A percentile compares a stretch with the other conserved stretches of the same genome.
These are phyloP conservation scores for cat (Felis catus) DNA, from an alignment of 2,113 vertebrate species.

Conservation along the genomic window DNA sequence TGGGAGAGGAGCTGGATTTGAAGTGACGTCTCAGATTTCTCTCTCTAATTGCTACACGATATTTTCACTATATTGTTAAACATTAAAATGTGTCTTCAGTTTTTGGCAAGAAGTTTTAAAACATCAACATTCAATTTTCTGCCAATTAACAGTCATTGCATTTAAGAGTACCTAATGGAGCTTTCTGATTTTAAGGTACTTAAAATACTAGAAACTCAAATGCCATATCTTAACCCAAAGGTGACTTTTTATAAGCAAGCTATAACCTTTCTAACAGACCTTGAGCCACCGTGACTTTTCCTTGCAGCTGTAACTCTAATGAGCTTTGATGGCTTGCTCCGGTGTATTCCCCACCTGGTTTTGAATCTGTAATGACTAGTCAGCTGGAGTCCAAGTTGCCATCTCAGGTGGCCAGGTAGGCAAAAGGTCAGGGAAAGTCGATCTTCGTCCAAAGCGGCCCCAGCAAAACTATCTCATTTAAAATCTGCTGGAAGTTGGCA, in stretches of 20 bases:
- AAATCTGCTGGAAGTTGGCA: neutral
- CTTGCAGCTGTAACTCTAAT: conserved; percentile 55
- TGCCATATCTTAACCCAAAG: neutral
- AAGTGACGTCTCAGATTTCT: conserved; percentile 34
- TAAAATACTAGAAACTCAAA: neutral
- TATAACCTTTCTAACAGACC: conserved; percentile 54
- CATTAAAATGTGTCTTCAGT: conserved; percentile 31
- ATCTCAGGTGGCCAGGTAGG: neutral
- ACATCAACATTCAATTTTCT: conserved; percentile 62
- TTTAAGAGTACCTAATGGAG: conserved; percentile 38
- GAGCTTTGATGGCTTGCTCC: conserved; percentile 37
- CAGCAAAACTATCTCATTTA: conserved; percentile 32
- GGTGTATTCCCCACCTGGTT: conserved; percentile 48
- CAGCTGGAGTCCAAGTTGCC: neutral
- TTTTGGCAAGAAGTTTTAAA: conserved; percentile 61
- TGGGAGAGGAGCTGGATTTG: neutral
- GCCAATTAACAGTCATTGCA: conserved; percentile 53
- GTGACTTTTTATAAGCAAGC: conserved; percentile 17
- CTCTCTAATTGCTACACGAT: neutral
- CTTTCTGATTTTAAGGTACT: conserved; percentile 27
- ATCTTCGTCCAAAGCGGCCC: conserved; percentile 43
- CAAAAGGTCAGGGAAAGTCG: conserved; percentile 13
- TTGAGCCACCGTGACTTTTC: conserved; percentile 39
- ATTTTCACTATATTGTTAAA: conserved; percentile 49
- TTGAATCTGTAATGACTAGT: conserved; percentile 40